Base-by-base conservation (phyloP, 2,888 invertebrate species). In the Erannis defoliaria region DNA sequence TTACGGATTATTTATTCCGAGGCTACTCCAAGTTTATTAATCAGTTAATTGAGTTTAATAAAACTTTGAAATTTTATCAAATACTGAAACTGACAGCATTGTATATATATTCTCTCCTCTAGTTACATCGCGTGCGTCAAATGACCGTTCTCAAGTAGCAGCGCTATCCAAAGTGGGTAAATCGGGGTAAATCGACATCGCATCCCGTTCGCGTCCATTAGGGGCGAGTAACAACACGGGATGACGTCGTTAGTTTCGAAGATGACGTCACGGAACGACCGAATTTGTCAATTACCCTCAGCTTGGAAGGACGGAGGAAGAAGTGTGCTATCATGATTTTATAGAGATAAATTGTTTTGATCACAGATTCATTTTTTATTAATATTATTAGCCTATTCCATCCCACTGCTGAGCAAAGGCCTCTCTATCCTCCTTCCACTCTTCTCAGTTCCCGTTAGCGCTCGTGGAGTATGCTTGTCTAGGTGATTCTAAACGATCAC, bases 171-270 rank as follows among this genome's bases (percentile, higher is more conserved):
- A 31, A 33, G 45, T 40, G 54, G 48, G 43, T 54, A 60, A 49
- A 54, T 43, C 48, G 59, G 54, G 42, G 45, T 60, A 60, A 54
- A 54, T 60, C 53, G 59, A 46, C 53, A 45, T 54, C 59, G 38
- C 49, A 33, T 33, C 35, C 19, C 35, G 46, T 38, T 31, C 46
- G 10, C 54, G 40, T 26, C 59, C 59, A 54, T 60, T 60, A 60
- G 19, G 54, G 59, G 4, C 31, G 59, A 60, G 54, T 54, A 60
- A 54, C 58, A 46, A 40, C 54, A 49, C 38, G 42, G 21, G 46
- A 54, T 54, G 54, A 35, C 54, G 59, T 54, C 59, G 42, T 60
- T 60, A 60, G 54, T 60, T 46, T 8, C 33, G 49, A 29, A 26
- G 53, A 60, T 54, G 54, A 60, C 59, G 54, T 37, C 59, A 37